Conservation (phyloP, 1,140 invertebrate species). For the Pseudomyrmex cubaensis region DNA sequence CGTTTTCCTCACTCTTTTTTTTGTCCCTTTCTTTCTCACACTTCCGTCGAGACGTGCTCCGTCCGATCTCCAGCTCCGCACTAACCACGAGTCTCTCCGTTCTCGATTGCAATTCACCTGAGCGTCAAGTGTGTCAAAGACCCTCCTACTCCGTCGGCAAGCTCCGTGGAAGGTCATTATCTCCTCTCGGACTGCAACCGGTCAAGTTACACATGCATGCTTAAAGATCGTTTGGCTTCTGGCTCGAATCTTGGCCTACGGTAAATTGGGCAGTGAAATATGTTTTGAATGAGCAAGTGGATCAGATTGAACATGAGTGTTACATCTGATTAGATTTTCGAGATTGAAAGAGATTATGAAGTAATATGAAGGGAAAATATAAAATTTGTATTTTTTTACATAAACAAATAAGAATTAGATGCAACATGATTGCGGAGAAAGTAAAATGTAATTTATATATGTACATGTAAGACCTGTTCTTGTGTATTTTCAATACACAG, state of each 20-base stretch:
- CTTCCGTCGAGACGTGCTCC: slow-evolving; percentile 74
- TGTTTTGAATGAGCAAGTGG: background rate
- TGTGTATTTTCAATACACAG: too few species aligned
- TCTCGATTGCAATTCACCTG: slow-evolving; percentile 80
- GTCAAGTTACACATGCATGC: slow-evolving; percentile 17
- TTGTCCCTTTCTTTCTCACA: slow-evolving; percentile 14
- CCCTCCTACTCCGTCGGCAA: slow-evolving; percentile 82
- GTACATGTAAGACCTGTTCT: too few species aligned
- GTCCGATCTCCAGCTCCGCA: slow-evolving; percentile 82
- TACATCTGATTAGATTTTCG: background rate
- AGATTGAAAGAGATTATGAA: background rate
- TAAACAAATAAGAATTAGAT: background rate
- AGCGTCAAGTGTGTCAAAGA: slow-evolving; percentile 84
- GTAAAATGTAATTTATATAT: too few species aligned
- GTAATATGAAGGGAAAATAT: too few species aligned
- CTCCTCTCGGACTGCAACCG: slow-evolving; percentile 71
- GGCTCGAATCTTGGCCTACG: background rate
- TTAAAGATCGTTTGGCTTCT: slow-evolving; percentile 11
- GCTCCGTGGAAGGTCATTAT: slow-evolving; percentile 84
- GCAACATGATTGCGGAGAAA: background rate
- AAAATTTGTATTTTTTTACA: too few species aligned
- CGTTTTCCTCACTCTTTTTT: slow-evolving; percentile 7
- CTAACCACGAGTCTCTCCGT: slow-evolving; percentile 80
- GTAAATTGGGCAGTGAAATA: slow-evolving; percentile 9
- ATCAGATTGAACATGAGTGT: background rate